Conservation (phyloP, 2,113 vertebrate species). For the Columbina picui region DNA sequence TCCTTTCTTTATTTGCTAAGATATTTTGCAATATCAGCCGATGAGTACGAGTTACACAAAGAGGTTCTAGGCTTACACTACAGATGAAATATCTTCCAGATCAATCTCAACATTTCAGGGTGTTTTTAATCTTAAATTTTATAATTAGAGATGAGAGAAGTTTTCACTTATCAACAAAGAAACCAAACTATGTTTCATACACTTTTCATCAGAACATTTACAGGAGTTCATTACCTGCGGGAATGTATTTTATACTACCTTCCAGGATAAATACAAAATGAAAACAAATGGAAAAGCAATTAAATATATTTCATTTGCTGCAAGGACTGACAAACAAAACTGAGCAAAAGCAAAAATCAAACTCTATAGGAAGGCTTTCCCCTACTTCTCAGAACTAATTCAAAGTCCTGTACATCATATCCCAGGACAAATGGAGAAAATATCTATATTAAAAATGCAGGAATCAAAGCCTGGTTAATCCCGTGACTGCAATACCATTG, state of each 20-base stretch:
- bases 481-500: background rate
- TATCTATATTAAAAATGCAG: background rate
- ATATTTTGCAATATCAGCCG: conserved; percentile 26
- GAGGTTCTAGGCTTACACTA: background rate
- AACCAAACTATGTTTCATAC: background rate
- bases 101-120: background rate
- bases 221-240: background rate
- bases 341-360: background rate
- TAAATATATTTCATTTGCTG: background rate
- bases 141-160: background rate
- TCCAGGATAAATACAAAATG: background rate
- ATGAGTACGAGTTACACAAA: background rate
- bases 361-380: background rate
- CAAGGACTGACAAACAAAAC: background rate
- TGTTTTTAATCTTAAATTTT: background rate
- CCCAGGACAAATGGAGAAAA: background rate
- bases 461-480: background rate
- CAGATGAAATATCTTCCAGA: background rate
- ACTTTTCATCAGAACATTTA: background rate
- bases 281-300: background rate
- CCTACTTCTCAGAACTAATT: background rate
- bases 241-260: background rate
- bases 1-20: background rate
- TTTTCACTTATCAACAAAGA: background rate
- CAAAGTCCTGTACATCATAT: background rate